Conservation (phyloP, 2,113 vertebrate species). For the Pelodiscus sinensis region DNA sequence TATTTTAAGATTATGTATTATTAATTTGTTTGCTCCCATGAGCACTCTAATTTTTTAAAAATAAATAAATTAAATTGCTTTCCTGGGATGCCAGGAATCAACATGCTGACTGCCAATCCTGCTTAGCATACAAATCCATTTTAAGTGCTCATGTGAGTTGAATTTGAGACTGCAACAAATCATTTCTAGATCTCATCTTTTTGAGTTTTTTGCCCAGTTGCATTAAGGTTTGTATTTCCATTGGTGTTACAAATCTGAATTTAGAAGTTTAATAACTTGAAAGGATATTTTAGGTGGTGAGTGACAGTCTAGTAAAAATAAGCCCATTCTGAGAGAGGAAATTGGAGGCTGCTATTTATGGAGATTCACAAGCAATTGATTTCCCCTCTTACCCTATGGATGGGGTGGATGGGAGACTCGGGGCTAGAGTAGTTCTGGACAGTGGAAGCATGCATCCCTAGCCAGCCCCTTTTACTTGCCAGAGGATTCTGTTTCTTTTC, state of each 20-base stretch:
- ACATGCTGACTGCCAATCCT: neutral
- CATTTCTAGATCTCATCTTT: neutral
- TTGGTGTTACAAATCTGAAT: neutral
- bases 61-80: neutral
- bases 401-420: too few relatives aligned
- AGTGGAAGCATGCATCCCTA: too few relatives aligned
- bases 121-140: neutral
- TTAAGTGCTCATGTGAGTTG: neutral
- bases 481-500: too few relatives aligned
- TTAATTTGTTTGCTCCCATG: neutral
- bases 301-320: neutral
- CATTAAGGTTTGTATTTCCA: neutral
- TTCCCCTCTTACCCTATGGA: fast-evolving
- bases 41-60: neutral
- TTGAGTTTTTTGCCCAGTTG: neutral
- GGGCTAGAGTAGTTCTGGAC: too few relatives aligned
- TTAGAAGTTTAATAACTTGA: neutral
- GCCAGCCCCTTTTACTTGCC: too few relatives aligned
- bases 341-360: neutral
- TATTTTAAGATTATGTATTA: neutral
- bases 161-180: neutral
- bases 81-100: neutral
- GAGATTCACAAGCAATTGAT: neutral
- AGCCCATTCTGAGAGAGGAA: neutral
- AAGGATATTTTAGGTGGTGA: neutral